These are phyloP conservation scores for Dendroctonus ponderosae DNA, from an alignment of 1,140 invertebrate genomes.

Conservation along the genomic window DNA sequence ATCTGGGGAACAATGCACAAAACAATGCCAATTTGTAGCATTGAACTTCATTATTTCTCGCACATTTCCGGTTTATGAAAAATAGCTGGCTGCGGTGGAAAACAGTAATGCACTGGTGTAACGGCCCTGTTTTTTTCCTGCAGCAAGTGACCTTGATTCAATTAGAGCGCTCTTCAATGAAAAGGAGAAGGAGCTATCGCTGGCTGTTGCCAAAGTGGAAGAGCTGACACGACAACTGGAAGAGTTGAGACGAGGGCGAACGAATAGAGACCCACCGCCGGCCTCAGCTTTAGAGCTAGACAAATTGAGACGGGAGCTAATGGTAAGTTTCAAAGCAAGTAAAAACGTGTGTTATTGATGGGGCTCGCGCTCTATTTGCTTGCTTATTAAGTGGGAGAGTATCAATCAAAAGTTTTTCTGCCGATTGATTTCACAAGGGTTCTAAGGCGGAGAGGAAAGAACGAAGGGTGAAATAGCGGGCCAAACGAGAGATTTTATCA, in stretches of 20 bases:
- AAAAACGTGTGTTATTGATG: neutral
- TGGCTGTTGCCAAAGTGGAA: constrained; percentile 94
- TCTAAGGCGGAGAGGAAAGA: neutral
- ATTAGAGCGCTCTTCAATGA: constrained; percentile 95
- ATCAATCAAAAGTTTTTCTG: neutral
- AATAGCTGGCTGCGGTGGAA: no score
- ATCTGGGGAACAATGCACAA: no score
- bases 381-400: no score
- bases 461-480: no score
- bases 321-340: constrained; percentile 63
- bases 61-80: no score
- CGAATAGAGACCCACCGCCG: constrained; percentile 56
- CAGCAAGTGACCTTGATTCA: constrained; percentile 92
- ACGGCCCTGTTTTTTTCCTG: constrained; percentile 43
- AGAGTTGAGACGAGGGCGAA: constrained; percentile 72
- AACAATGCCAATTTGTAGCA: no score
- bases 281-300: constrained; percentile 84
- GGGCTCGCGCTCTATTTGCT: neutral
- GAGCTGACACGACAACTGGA: constrained; percentile 91
- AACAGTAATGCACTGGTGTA: neutral
- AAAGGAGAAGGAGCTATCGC: constrained; percentile 92
- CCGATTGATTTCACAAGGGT: neutral
- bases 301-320: constrained; percentile 83
- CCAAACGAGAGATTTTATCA: no score
- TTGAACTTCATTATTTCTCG: no score